A percentile compares a stretch with the other conserved stretches of the same genome.
Conservation (phyloP, 2,888 invertebrate genomes). For the Drosophila fungiperda region DNA sequence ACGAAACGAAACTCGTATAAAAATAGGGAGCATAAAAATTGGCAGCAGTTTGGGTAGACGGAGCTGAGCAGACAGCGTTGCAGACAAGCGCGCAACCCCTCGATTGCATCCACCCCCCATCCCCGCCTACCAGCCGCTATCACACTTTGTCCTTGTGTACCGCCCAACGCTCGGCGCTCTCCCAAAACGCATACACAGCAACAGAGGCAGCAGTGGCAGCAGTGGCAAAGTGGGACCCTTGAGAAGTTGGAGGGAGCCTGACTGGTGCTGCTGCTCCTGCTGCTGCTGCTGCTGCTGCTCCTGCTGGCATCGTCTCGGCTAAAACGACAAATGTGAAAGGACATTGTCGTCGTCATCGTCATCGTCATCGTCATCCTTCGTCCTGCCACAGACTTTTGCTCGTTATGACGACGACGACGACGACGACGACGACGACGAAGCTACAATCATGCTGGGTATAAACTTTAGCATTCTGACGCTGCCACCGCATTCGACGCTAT, state of each 20-base stretch:
- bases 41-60: slow-evolving; percentile 71
- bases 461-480: slow-evolving; percentile 15
- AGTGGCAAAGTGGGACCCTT: neutral
- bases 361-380: slow-evolving; percentile 46
- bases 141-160: slow-evolving; percentile 17
- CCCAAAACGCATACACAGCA: slow-evolving; percentile 21
- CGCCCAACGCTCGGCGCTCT: slow-evolving; percentile 38
- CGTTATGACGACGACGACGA: slow-evolving; percentile 61
- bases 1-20: slow-evolving; percentile 59
- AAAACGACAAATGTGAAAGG: slow-evolving; percentile 80
- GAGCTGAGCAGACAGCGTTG: slow-evolving; percentile 72
- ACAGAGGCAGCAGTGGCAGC: neutral
- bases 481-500: slow-evolving; percentile 45
- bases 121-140: neutral
- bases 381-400: slow-evolving; percentile 57
- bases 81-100: slow-evolving; percentile 67
- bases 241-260: slow-evolving; percentile 8
- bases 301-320: slow-evolving; percentile 70
- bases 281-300: slow-evolving; percentile 31
- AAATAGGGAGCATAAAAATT: slow-evolving; percentile 80
- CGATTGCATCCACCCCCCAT: neutral
- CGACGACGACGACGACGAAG: slow-evolving; percentile 50
- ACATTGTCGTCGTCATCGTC: slow-evolving; percentile 73
- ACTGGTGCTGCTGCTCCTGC: slow-evolving; percentile 13
- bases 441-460: slow-evolving; percentile 45